Evolutionary conservation across 2,888 invertebrate genomes (phyloP).

Genomic region (Stenodema calcarata): DNA sequence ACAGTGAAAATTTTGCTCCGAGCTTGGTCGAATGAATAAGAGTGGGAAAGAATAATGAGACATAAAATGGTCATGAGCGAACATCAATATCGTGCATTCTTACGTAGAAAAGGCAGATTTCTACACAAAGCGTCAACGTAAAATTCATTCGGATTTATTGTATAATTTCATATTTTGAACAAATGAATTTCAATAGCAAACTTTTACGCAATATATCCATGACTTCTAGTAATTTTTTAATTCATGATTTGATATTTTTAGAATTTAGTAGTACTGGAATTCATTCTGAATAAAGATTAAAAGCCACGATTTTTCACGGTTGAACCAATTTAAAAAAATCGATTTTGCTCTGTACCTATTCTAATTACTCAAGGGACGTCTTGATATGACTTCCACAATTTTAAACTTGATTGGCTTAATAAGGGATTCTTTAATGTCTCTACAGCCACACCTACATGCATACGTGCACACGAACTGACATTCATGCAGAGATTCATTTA

Average conservation of each 20-base stretch:
- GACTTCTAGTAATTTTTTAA: too few species aligned
- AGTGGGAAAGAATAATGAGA: neutral
- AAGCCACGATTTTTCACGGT: too few species aligned
- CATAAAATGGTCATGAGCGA: neutral
- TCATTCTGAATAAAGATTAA: too few species aligned
- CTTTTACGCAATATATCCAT: too few species aligned
- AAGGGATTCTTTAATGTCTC: neutral
- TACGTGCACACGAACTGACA: neutral
- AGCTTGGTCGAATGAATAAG: neutral
- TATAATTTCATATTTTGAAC: neutral
- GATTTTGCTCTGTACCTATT: too few species aligned
- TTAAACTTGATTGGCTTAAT: too few species aligned
- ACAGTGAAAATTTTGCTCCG: neutral
- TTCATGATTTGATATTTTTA: too few species aligned
- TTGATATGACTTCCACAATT: too few species aligned
- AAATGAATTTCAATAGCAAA: too few species aligned
- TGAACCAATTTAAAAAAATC: too few species aligned
- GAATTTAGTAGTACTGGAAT: too few species aligned
- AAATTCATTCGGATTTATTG: neutral
- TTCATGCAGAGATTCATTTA: neutral
- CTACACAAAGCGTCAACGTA: neutral
- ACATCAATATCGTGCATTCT: neutral
- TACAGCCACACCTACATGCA: neutral
- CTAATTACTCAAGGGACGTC: too few species aligned
- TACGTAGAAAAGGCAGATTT: neutral